Conservation (phyloP, 2,888 invertebrate species). For the Drosophila silvestris region DNA sequence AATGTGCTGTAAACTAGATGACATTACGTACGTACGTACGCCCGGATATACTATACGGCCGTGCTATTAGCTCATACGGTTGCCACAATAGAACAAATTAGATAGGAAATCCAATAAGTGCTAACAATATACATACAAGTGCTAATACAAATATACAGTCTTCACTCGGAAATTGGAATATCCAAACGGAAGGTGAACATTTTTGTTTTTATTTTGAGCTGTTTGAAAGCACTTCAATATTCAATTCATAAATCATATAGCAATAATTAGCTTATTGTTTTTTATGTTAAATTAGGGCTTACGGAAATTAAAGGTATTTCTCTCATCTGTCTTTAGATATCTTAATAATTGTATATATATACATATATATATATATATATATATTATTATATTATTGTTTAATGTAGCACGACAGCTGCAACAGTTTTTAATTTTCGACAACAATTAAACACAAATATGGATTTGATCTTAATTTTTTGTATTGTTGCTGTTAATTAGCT, state of each 20-base stretch:
- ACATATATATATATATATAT: no score
- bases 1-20: constrained; percentile 30
- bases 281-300: background rate
- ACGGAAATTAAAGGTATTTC: background rate
- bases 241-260: background rate
- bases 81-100: constrained; percentile 11
- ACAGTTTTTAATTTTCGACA: background rate
- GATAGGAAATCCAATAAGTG: constrained; percentile 26
- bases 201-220: background rate
- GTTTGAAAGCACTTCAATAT: background rate
- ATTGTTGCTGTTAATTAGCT: background rate
- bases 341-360: background rate
- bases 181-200: background rate
- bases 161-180: background rate
- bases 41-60: constrained; percentile 24
- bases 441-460: background rate
- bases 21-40: constrained; percentile 27
- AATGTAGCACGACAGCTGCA: background rate
- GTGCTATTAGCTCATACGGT: constrained; percentile 31
- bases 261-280: no score
- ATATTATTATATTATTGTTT: background rate
- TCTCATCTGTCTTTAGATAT: background rate
- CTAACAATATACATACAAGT: constrained; percentile 8
- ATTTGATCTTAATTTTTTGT: background rate
- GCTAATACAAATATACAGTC: background rate